Evolutionary conservation across 2,888 invertebrate species (phyloP).

Genomic region (Volucella bombylans): DNA sequence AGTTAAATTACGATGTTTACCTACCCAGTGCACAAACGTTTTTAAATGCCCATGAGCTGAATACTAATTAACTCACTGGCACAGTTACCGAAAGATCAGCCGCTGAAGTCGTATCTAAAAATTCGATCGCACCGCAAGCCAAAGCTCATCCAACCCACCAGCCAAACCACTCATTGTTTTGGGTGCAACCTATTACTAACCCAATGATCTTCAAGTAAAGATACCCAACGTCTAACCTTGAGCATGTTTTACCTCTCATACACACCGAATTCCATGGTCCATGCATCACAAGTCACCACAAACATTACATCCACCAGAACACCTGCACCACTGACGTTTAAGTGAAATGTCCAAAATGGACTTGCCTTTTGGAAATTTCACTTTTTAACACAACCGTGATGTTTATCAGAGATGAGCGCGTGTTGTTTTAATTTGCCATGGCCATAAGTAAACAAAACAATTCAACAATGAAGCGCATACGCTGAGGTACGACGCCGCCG

Average conservation of each 20-base stretch:
- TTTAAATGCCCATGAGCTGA: constrained; percentile 19
- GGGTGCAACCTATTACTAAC: constrained; percentile 41
- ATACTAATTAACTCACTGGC: constrained; percentile 50
- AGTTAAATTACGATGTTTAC: constrained; percentile 5
- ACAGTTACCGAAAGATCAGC: constrained; percentile 47
- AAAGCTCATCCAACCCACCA: constrained; percentile 28
- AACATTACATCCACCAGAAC: background rate
- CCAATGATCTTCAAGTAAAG: constrained; percentile 40
- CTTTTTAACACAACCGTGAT: constrained; percentile 43
- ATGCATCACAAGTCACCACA: background rate
- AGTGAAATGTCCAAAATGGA: constrained; percentile 40
- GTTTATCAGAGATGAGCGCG: constrained; percentile 38
- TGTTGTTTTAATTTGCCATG: constrained; percentile 20
- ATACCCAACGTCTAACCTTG: constrained; percentile 52
- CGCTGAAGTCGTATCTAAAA: constrained; percentile 32
- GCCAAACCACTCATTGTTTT: background rate
- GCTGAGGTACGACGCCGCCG: constrained; percentile 15
- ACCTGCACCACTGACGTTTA: background rate
- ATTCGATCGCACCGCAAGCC: constrained; percentile 31
- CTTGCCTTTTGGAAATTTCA: constrained; percentile 43
- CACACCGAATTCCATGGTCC: background rate
- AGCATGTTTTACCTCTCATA: constrained; percentile 8
- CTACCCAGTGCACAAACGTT: background rate
- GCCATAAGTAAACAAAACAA: constrained; percentile 26
- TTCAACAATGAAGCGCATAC: constrained; percentile 4